Conservation (phyloP, 2,888 invertebrate species). For the Tenthredo livida region DNA sequence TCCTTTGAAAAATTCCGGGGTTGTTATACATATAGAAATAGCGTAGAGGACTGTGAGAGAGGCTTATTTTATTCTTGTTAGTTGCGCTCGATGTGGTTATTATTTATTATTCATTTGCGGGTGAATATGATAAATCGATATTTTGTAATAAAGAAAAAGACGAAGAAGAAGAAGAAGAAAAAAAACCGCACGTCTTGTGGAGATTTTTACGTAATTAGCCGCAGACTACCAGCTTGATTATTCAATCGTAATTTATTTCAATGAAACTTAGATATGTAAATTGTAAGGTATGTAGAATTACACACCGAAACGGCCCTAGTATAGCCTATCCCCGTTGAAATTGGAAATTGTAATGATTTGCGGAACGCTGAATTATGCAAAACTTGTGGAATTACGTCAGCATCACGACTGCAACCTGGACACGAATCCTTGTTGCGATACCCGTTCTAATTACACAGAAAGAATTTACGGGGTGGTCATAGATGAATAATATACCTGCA, state of each 20-base stretch:
- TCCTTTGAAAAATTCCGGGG: slow-evolving; percentile 19
- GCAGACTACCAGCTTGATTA: background rate
- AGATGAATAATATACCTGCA: background rate
- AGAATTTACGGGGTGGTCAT: background rate
- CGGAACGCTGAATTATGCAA: slow-evolving; percentile 31
- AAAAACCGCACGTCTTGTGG: background rate
- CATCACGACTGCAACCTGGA: slow-evolving; percentile 10
- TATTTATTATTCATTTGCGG: background rate
- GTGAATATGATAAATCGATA: background rate
- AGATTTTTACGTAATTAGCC: background rate
- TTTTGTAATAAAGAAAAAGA: background rate
- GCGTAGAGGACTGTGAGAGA: background rate
- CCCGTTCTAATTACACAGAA: background rate
- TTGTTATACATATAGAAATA: background rate
- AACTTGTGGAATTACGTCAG: slow-evolving; percentile 25
- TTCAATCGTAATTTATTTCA: slow-evolving; percentile 25
- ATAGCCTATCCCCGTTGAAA: background rate
- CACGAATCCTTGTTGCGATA: slow-evolving; percentile 16
- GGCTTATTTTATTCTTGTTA: background rate
- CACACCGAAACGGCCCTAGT: background rate
- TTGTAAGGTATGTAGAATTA: slow-evolving; percentile 13
- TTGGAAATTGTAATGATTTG: slow-evolving; percentile 47
- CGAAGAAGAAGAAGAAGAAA: background rate
- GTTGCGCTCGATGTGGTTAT: background rate
- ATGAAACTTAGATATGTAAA: slow-evolving; percentile 28